Evolutionary conservation across 2,797 vertebrate species (phyloP).

Genomic region (Vireo griseus): DNA sequence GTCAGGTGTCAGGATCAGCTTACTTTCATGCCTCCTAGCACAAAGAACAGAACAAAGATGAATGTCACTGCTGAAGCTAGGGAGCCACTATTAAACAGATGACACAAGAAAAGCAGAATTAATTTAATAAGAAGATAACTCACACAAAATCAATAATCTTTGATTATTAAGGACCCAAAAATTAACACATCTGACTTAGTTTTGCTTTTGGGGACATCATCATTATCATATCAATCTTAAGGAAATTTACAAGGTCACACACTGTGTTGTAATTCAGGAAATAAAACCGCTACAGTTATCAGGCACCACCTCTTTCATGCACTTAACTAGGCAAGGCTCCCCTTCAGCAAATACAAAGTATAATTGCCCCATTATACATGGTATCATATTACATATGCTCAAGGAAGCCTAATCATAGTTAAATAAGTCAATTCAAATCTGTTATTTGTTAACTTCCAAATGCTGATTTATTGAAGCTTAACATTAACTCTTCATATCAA

Average conservation of each 20-base stretch:
- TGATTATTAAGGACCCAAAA: not conserved
- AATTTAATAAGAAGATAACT: not conserved
- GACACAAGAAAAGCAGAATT: not conserved
- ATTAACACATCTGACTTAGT: not conserved
- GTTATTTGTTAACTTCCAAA: constrained; percentile 16
- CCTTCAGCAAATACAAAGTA: not conserved
- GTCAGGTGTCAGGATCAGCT: not conserved
- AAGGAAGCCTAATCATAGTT: not conserved
- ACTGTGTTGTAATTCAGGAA: not conserved
- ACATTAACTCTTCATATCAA: not conserved
- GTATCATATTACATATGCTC: not conserved
- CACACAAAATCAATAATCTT: not conserved
- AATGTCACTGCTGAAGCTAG: not conserved
- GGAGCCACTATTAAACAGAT: not conserved
- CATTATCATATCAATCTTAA: not conserved
- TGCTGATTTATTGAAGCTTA: not conserved
- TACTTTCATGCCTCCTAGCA: not conserved
- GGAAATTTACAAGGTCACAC: not conserved
- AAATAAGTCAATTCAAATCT: not conserved
- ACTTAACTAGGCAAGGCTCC: not conserved
- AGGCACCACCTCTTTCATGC: not conserved
- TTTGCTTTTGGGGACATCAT: not conserved
- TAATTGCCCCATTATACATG: not conserved
- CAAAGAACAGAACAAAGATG: not conserved
- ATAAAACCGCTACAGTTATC: not conserved